Evolutionary conservation across 64 coral and sea anemone species (phyloP).

Genomic region (Platygyra sinensis): DNA sequence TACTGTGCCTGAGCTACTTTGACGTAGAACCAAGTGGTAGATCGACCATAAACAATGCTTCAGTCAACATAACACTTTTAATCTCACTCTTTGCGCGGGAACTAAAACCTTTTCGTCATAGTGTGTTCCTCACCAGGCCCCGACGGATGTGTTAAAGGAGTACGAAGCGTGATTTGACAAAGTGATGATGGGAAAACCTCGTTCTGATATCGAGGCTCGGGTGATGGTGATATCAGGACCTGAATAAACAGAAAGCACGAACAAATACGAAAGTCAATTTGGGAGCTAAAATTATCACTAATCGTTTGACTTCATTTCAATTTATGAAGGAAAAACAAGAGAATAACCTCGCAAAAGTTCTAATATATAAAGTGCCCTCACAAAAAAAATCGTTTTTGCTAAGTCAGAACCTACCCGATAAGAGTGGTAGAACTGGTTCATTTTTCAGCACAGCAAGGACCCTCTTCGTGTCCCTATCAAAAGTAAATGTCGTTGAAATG

Average conservation of each 20-base stretch:
- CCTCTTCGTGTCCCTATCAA: slow-evolving; percentile 82
- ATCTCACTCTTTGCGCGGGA: neutral
- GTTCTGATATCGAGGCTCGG: slow-evolving; percentile 85
- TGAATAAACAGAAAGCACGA: slow-evolving; percentile 15
- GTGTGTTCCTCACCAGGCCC: slow-evolving; percentile 72
- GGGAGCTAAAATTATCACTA: neutral
- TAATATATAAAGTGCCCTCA: too few species aligned
- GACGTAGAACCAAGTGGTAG: too few species aligned
- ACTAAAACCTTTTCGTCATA: neutral
- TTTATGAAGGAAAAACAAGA: too few species aligned
- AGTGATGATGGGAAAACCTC: slow-evolving; percentile 88
- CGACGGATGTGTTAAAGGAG: slow-evolving; percentile 68
- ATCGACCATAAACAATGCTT: too few species aligned
- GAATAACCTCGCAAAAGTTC: too few species aligned
- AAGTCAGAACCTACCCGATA: slow-evolving; percentile 51
- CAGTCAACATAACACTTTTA: neutral
- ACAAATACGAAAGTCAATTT: too few species aligned
- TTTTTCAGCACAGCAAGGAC: slow-evolving; percentile 72
- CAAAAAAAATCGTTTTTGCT: neutral
- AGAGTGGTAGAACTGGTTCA: slow-evolving; percentile 79
- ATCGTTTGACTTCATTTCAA: too few species aligned
- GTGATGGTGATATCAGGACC: slow-evolving; percentile 84
- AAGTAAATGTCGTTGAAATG: too few species aligned
- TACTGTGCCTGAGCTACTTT: too few species aligned
- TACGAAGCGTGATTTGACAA: slow-evolving; percentile 94